These are phyloP conservation scores for Hypocryptadius cinnamomeus DNA, from an alignment of 2,113 vertebrate species.

Conservation along the genomic window DNA sequence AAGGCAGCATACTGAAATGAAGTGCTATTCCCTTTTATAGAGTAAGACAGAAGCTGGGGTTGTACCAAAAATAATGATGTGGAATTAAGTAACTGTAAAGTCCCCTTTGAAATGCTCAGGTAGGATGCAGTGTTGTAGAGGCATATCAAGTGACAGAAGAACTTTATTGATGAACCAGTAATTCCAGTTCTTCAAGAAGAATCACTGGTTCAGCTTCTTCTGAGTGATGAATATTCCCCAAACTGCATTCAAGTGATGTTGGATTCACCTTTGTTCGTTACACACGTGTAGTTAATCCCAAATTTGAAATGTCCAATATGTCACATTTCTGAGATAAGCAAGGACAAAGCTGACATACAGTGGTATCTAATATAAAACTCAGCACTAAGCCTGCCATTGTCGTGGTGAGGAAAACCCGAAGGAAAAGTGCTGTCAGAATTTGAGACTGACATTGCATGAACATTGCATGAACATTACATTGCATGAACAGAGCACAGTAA, in stretches of 20 bases:
- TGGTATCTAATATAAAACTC: background rate
- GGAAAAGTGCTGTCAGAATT: background rate
- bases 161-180: background rate
- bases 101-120: background rate
- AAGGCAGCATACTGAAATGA: constrained; percentile 8
- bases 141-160: background rate
- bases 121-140: background rate
- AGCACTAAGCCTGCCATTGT: background rate
- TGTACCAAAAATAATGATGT: background rate
- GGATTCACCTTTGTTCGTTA: background rate
- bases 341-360: background rate
- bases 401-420: background rate
- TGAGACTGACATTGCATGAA: background rate
- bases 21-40: background rate
- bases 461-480: background rate
- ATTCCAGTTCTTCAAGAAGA: background rate
- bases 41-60: background rate
- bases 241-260: background rate
- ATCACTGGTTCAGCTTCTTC: background rate
- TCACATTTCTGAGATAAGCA: background rate
- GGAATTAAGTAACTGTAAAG: background rate
- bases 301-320: background rate
- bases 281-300: background rate
- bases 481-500: background rate
- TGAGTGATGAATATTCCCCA: background rate